Conservation (phyloP, 2,113 vertebrate species). For the Daphoenositta chrysoptera region DNA sequence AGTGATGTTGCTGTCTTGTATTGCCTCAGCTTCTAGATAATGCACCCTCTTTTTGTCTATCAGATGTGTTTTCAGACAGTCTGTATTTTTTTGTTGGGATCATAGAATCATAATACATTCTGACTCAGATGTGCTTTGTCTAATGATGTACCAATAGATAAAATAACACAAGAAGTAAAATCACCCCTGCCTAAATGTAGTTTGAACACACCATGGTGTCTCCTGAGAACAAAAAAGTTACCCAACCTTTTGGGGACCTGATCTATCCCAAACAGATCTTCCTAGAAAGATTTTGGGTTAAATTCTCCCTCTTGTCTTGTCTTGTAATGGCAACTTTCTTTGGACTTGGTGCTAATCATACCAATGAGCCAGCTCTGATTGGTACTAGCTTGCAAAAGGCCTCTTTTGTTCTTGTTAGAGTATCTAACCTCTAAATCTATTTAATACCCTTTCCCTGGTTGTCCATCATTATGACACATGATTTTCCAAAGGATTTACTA, state of each 20-base stretch:
- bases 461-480: constrained; percentile 86
- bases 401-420: constrained; percentile 81
- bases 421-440: constrained; percentile 84
- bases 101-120: not conserved
- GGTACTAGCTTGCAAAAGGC: constrained; percentile 74
- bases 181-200: not conserved
- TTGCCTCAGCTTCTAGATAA: not conserved
- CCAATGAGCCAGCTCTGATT: constrained; percentile 52
- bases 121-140: not conserved
- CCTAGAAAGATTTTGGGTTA: not conserved
- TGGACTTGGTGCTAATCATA: constrained; percentile 57
- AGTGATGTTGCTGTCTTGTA: not conserved
- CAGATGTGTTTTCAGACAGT: not conserved
- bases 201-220: not conserved
- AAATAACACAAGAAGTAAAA: not conserved
- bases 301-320: constrained; percentile 38
- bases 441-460: constrained; percentile 81
- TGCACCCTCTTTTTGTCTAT: not conserved
- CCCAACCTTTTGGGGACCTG: not conserved
- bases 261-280: not conserved
- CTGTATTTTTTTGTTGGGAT: not conserved
- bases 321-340: constrained; percentile 52
- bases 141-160: not conserved
- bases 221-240: not conserved
- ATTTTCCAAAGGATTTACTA: constrained; percentile 84